Evolutionary conservation across 2,113 vertebrate species (phyloP).

Genomic region (Recurvirostra avosetta): DNA sequence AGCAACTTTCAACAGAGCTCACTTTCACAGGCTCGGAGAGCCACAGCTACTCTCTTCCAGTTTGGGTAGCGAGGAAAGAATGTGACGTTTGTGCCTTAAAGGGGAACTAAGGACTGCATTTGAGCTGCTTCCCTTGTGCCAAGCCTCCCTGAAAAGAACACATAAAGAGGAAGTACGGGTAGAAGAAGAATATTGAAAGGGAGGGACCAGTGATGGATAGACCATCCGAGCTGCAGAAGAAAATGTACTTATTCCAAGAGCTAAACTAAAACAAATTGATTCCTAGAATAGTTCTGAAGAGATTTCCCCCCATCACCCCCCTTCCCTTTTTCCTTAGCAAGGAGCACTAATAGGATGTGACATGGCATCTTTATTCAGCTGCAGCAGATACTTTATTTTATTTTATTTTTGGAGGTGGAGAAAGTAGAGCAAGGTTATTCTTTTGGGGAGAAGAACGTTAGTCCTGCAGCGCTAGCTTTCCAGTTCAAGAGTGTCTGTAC

Average conservation of each 20-base stretch:
- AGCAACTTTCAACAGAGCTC: neutral
- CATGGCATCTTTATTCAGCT: neutral
- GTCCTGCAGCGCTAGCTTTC: conserved; percentile 38
- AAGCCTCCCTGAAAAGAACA: neutral
- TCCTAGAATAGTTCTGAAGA: neutral
- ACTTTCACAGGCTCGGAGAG: neutral
- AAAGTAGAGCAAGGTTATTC: neutral
- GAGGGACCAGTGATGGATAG: neutral
- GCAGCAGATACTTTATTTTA: neutral
- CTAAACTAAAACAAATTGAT: neutral
- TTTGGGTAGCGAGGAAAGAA: conserved; percentile 69
- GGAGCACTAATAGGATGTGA: neutral
- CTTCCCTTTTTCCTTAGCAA: neutral
- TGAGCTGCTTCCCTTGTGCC: neutral
- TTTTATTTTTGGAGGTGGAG: neutral
- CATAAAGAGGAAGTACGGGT: neutral
- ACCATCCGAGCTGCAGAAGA: conserved; percentile 30
- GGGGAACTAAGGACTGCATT: conserved; percentile 56
- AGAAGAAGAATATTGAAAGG: neutral
- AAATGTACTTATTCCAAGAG: conserved; percentile 68
- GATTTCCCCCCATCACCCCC: neutral
- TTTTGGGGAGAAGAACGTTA: conserved; percentile 19
- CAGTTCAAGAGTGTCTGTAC: conserved; percentile 38
- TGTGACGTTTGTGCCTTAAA: conserved; percentile 63
- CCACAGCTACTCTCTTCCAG: conserved; percentile 48